A percentile compares a stretch with the other conserved stretches of the same genome.
Conservation (phyloP, 2,888 invertebrate species). For the Drosophila multiciliata region DNA sequence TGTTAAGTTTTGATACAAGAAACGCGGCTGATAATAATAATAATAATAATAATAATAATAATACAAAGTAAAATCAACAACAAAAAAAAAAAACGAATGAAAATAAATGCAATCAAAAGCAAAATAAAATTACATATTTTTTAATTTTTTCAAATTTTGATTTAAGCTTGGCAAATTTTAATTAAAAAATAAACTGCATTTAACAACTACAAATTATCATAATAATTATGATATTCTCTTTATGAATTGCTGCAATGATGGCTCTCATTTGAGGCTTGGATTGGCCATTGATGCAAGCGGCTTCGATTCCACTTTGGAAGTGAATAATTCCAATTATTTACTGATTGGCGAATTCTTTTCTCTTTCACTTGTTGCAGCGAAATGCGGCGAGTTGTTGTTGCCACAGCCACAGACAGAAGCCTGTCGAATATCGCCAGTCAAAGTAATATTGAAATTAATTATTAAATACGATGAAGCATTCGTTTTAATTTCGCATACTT, state of each 20-base stretch:
- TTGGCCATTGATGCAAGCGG: not conserved
- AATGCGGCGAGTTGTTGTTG: slow-evolving; percentile 33
- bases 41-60: slow-evolving; percentile 15
- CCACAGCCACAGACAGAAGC: not conserved
- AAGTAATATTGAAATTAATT: slow-evolving; percentile 72
- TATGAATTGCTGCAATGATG: too few species aligned
- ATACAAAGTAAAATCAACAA: slow-evolving; percentile 1
- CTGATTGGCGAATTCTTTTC: slow-evolving; percentile 34
- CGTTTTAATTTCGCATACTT: slow-evolving; percentile 70
- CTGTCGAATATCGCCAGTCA: slow-evolving; percentile 38
- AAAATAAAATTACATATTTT: not conserved
- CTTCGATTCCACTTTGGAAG: not conserved
- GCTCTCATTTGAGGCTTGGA: too few species aligned
- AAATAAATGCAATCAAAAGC: too few species aligned
- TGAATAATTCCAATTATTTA: slow-evolving; percentile 68
- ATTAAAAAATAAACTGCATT: not conserved
- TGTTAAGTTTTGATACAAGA: slow-evolving; percentile 9
- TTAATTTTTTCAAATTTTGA: not conserved
- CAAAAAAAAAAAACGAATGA: not conserved
- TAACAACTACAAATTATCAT: not conserved
- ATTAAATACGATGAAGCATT: slow-evolving; percentile 62
- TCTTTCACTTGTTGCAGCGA: slow-evolving; percentile 42
- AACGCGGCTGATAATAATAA: slow-evolving; percentile 10
- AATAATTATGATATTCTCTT: not conserved
- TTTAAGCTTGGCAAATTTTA: not conserved